Percentiles rank a stretch among this genome's conserved stretches.
Conservation (phyloP, 1,140 invertebrate genomes). For the Coptotermes formosanus region DNA sequence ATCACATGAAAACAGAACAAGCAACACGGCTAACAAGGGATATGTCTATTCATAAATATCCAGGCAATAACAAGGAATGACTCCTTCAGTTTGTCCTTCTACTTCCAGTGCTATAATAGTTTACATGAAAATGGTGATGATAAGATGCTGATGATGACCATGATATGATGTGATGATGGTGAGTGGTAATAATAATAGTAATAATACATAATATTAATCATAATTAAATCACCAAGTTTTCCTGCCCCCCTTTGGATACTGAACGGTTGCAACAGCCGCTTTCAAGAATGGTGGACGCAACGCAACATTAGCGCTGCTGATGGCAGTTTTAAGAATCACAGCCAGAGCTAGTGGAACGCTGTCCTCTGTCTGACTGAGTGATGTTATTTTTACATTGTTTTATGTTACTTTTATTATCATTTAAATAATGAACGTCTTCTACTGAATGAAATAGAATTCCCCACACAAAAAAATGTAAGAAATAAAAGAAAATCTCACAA, state of each 20-base stretch:
- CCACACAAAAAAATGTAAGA: slow-evolving; percentile 32
- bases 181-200: slow-evolving; percentile 17
- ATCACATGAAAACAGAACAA: slow-evolving; percentile 36
- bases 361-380: slow-evolving; percentile 36
- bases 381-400: slow-evolving; percentile 34
- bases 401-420: slow-evolving; percentile 35
- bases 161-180: background rate
- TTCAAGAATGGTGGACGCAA: slow-evolving; percentile 29
- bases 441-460: slow-evolving; percentile 32
- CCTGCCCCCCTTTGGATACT: slow-evolving; percentile 21
- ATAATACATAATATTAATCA: slow-evolving; percentile 26
- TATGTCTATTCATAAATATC: slow-evolving; percentile 34
- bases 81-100: slow-evolving; percentile 26
- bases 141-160: background rate
- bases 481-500: slow-evolving; percentile 32
- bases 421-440: slow-evolving; percentile 38
- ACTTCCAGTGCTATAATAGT: slow-evolving; percentile 19
- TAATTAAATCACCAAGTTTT: slow-evolving; percentile 18
- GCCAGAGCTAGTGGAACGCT: slow-evolving; percentile 36
- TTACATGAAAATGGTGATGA: background rate
- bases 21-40: slow-evolving; percentile 35
- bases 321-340: slow-evolving; percentile 39
- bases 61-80: slow-evolving; percentile 28
- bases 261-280: slow-evolving; percentile 33
- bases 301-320: slow-evolving; percentile 29